Evolutionary conservation across 2,113 vertebrate species (phyloP).

Genomic region (Acrocephalus kingi): DNA sequence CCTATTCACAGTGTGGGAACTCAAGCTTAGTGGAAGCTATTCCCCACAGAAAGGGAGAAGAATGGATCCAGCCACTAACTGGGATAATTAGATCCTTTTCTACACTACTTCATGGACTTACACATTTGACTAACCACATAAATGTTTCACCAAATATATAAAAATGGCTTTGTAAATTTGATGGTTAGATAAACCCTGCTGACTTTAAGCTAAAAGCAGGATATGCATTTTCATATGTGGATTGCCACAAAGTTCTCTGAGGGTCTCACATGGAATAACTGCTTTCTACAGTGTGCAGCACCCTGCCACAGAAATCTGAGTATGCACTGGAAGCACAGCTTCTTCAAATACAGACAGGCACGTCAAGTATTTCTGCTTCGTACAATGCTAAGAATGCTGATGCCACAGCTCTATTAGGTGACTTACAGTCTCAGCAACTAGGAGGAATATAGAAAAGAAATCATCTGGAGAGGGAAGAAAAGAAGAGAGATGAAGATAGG

Average conservation of each 20-base stretch:
- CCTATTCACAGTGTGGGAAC: not conserved
- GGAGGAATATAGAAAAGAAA: not conserved
- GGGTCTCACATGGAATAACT: not conserved
- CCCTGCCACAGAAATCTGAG: not conserved
- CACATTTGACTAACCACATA: slow-evolving; percentile 35
- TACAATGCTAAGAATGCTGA: not conserved
- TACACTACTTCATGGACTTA: not conserved
- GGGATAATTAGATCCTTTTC: slow-evolving; percentile 40
- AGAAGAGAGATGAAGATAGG: not conserved
- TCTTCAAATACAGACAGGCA: not conserved
- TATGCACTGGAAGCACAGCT: not conserved
- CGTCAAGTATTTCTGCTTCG: not conserved
- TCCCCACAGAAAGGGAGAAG: slow-evolving; percentile 6
- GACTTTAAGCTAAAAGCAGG: not conserved
- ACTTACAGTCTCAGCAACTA: not conserved
- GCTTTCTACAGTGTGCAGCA: not conserved
- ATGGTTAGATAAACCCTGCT: not conserved
- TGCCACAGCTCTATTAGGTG: not conserved
- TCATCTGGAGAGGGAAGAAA: not conserved
- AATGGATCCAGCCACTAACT: not conserved
- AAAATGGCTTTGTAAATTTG: not conserved
- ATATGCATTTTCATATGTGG: not conserved
- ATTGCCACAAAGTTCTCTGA: not conserved
- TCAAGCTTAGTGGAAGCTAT: not conserved
- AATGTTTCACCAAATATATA: slow-evolving; percentile 25